These are phyloP conservation scores for western clawed frog (Xenopus tropicalis) DNA, from an alignment of 2,113 vertebrate genomes.

Conservation along the genomic window DNA sequence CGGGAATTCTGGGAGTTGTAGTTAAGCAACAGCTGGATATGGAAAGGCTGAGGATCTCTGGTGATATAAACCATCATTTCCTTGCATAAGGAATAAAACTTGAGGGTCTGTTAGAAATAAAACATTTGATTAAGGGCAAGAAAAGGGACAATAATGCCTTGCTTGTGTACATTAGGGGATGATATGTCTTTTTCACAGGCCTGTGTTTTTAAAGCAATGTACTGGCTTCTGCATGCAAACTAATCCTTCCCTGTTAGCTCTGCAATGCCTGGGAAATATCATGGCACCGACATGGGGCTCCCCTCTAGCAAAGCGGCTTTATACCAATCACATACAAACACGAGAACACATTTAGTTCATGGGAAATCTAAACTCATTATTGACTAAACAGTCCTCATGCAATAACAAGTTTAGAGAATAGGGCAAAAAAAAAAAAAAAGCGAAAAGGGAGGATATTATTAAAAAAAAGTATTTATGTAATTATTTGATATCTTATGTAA, in stretches of 20 bases:
- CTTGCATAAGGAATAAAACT: conserved; percentile 43
- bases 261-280: conserved; percentile 58
- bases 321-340: not conserved
- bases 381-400: conserved; percentile 57
- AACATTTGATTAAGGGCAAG: conserved; percentile 53
- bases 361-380: conserved; percentile 50
- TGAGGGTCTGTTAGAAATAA: conserved; percentile 50
- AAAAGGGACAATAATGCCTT: conserved; percentile 57
- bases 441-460: conserved; percentile 76
- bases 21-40: not conserved
- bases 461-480: conserved; percentile 99
- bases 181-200: conserved; percentile 60
- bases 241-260: conserved; percentile 50
- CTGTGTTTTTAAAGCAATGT: conserved; percentile 50
- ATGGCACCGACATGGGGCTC: conserved; percentile 48
- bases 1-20: not conserved
- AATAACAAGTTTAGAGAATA: conserved; percentile 78
- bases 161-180: conserved; percentile 60
- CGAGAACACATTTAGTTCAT: conserved; percentile 56
- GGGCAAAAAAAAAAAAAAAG: conserved; percentile 60
- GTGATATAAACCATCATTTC: conserved; percentile 11
- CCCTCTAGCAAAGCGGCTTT: not conserved
- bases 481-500: conserved; percentile 99
- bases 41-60: too few species aligned
- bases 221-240: conserved; percentile 72